Percentiles rank a stretch among this genome's conserved stretches.
These are phyloP conservation scores for Caenorhabditis remanei DNA, from an alignment of 1,140 invertebrate species.

Conservation along the genomic window DNA sequence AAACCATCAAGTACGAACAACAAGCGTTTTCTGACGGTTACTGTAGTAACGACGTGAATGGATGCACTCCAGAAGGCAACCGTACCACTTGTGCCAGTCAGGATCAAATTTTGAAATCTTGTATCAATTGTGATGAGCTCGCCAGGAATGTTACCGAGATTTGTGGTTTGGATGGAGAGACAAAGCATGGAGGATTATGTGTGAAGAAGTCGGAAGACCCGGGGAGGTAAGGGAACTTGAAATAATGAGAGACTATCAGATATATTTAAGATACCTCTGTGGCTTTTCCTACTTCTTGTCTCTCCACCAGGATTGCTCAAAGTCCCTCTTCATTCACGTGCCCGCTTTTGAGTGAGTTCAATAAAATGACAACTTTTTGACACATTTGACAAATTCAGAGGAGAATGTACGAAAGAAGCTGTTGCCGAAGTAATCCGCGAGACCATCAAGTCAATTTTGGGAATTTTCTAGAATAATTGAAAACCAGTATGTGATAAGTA, in stretches of 20 bases:
- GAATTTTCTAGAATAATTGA: not conserved
- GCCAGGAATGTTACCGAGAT: not conserved
- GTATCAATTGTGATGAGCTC: constrained; percentile 32
- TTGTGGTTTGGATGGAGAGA: constrained; percentile 27
- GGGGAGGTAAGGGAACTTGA: constrained; percentile 45
- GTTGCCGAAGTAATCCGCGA: not conserved
- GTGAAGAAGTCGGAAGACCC: constrained; percentile 39
- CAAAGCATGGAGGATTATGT: not conserved
- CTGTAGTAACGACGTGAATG: constrained; percentile 49
- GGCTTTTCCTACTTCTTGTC: constrained; percentile 51
- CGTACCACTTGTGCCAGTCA: not conserved
- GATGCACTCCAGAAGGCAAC: constrained; percentile 37
- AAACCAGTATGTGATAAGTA: not conserved
- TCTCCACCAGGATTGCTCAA: constrained; percentile 33
- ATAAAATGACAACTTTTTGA: not conserved
- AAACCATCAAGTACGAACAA: constrained; percentile 27
- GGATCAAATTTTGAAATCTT: not conserved
- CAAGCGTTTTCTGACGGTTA: constrained; percentile 37
- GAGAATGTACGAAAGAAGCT: constrained; percentile 36
- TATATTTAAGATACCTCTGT: constrained; percentile 41
- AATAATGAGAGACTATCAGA: not conserved
- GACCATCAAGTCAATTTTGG: constrained; percentile 22
- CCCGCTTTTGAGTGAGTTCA: constrained; percentile 9
- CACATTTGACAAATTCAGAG: not conserved
- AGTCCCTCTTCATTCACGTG: constrained; percentile 51